Evolutionary conservation across 2,797 vertebrate species (phyloP), one percentile per base, ranked within the genome.

Genomic region (Callimico goeldii): DNA sequence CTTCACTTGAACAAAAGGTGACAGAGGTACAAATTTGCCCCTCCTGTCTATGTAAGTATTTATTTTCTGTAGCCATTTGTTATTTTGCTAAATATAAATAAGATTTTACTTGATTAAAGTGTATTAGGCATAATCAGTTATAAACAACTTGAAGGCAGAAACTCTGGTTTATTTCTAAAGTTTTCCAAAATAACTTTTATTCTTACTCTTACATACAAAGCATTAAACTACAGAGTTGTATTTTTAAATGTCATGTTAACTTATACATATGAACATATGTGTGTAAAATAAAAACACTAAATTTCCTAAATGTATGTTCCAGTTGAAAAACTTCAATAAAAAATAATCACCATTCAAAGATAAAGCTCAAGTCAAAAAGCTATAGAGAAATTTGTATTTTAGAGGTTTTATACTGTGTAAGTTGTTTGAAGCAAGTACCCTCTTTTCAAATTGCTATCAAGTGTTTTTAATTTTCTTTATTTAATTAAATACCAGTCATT

Each of bases 301-400:
- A 64, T 79, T 93, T 83, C 22, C 90, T 30, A 83, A 48, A 48
- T 72, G 33, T 64, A 91, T 79, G 58, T 67, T 58, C 43, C 33
- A 33, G 9, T 52, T 82, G 46, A 87, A 46, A 76, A 87, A 24
- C 9, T 39, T 70, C 24, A 67, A 80, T 57, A n/a, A 88, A 85
- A 89, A 94, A 83, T 46, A 88, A 88, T 89, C 43, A 79, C 15
- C 77, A 86, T 83, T 87, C 75, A 85, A 91, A 84, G 10, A 75
- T 33, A 95, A 96, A 87, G 10, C 7, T 72, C 6, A 67, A 41
- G 50, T 89, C 43, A 82, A 89, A 91, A 80, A 48, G 2, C 46
- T n/a, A 75, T 0, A 79, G 33, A 95, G n/a, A 61, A 87, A 73
- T 94, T 10, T 46, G 2, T 61, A 57, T 90, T 88, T 84, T 48